Base-by-base conservation (phyloP, 2,888 invertebrate species). In the Muscina levida region DNA sequence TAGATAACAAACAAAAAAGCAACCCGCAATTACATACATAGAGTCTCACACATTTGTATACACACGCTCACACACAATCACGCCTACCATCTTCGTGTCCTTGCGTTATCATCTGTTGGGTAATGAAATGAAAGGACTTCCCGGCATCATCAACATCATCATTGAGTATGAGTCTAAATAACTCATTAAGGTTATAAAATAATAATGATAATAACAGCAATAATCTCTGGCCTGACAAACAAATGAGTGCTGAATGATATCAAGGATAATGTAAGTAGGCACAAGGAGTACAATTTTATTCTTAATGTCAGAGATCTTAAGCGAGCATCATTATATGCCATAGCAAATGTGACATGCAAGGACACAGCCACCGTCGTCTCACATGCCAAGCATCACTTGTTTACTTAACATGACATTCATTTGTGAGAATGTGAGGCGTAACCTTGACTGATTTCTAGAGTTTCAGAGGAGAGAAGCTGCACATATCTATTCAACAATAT, bases 131-230 rank as follows among this genome's bases (percentile, higher is more conserved):
- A n/a, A n/a, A n/a, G n/a, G n/a, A n/a, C n/a, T n/a, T n/a, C n/a
- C n/a, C n/a, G n/a, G n/a, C n/a, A n/a, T n/a, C n/a, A n/a, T n/a
- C n/a, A n/a, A n/a, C n/a, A n/a, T n/a, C n/a, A n/a, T n/a, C n/a
- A n/a, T n/a, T n/a, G 37, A 37, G 4, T 19, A 31, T 11, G 31
- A 46, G 37, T 42, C 72, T 75, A 62, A 77, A 77, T 74, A 81
- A 77, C 77, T 81, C 77, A 81, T 81, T 81, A 77, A 66, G 81
- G 56, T 77, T 81, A 81, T 77, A 81, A 81, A 81, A 77, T 81
- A 81, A 75, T 72, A 81, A 72, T 70, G 66, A 44, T 44, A 57
- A 68, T 81, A 77, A 81, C 48, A 66, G 51, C 59, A 67, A 68
- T 59, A 39, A 62, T 42, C 62, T 31, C 26, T 62, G 62, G 6